Percentiles rank a stretch among this genome's conserved stretches.
phyloP scores from a whole-genome alignment of 2,113 vertebrate species.

The Boleophthalmus pectinirostris region DNA sequence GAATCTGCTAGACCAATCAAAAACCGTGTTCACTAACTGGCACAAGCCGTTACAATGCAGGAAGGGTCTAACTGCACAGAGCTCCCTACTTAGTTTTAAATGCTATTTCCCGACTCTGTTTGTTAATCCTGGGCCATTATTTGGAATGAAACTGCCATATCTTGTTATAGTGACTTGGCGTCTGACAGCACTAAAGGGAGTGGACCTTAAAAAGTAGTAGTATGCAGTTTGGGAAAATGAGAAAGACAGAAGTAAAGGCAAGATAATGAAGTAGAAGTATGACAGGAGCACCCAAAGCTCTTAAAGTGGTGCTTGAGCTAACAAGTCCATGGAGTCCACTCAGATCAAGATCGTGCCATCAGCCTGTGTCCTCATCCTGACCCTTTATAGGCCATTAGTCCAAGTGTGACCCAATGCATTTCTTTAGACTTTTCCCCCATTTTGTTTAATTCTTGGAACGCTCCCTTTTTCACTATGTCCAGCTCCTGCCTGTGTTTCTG shows the following conservation, averaged over 20 bases:
- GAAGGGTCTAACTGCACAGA: slow-evolving; percentile 15
- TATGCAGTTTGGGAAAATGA: slow-evolving; percentile 34
- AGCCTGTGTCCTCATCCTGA: slow-evolving; percentile 59
- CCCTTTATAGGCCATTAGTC: slow-evolving; percentile 49
- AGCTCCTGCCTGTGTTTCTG: slow-evolving; percentile 37
- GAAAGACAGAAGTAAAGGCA: slow-evolving; percentile 51
- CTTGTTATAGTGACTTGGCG: slow-evolving; percentile 67
- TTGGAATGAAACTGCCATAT: slow-evolving; percentile 70
- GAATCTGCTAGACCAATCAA: slow-evolving; percentile 57
- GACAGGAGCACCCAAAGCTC: slow-evolving; percentile 55
- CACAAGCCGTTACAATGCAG: slow-evolving; percentile 45
- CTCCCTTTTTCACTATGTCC: slow-evolving; percentile 31
- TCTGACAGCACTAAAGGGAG: slow-evolving; percentile 48
- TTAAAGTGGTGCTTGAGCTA: slow-evolving; percentile 61
- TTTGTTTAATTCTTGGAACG: slow-evolving; percentile 34
- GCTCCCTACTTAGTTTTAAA: slow-evolving; percentile 54
- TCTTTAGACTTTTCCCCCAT: slow-evolving; percentile 2
- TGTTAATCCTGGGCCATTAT: slow-evolving; percentile 67
- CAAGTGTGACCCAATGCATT: slow-evolving; percentile 38
- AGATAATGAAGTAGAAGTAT: slow-evolving; percentile 55
- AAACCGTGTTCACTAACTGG: slow-evolving; percentile 27
- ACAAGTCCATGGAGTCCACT: slow-evolving; percentile 67
- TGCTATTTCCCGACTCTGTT: slow-evolving; percentile 58
- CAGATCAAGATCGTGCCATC: slow-evolving; percentile 63
- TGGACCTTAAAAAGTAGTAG: slow-evolving; percentile 25